Evolutionary conservation across 2,888 invertebrate species (phyloP).

Genomic region (Agrotis clavis): DNA sequence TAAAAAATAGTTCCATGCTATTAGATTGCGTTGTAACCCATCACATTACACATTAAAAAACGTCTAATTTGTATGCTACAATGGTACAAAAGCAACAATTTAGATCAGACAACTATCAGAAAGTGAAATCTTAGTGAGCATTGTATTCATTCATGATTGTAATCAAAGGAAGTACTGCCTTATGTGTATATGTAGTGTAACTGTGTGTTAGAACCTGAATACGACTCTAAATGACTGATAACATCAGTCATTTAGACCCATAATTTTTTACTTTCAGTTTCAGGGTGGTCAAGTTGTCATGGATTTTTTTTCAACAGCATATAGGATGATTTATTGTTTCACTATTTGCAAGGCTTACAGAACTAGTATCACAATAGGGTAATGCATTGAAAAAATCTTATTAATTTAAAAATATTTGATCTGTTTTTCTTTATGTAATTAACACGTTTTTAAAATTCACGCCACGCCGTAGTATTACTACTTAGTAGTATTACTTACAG

Average conservation of each 20-base stretch:
- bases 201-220: background rate
- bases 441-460: too few species aligned
- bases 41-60: background rate
- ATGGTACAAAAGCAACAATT: conserved; percentile 19
- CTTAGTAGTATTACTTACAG: too few species aligned
- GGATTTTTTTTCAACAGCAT: background rate
- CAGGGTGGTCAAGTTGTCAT: background rate
- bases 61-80: conserved; percentile 19
- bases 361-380: too few species aligned
- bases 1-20: background rate
- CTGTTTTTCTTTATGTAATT: too few species aligned
- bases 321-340: background rate
- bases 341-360: background rate
- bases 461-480: too few species aligned
- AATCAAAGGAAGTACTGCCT: conserved; percentile 29
- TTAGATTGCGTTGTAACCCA: background rate
- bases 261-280: background rate
- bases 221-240: background rate
- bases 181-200: conserved; percentile 23
- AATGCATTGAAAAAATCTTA: too few species aligned
- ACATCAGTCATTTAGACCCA: too few species aligned
- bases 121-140: conserved; percentile 39
- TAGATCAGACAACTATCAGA: conserved; percentile 17
- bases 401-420: too few species aligned
- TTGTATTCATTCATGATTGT: conserved; percentile 38